Evolutionary conservation across 1,140 invertebrate genomes (phyloP).

Genomic region (Hesperophylax magnus): DNA sequence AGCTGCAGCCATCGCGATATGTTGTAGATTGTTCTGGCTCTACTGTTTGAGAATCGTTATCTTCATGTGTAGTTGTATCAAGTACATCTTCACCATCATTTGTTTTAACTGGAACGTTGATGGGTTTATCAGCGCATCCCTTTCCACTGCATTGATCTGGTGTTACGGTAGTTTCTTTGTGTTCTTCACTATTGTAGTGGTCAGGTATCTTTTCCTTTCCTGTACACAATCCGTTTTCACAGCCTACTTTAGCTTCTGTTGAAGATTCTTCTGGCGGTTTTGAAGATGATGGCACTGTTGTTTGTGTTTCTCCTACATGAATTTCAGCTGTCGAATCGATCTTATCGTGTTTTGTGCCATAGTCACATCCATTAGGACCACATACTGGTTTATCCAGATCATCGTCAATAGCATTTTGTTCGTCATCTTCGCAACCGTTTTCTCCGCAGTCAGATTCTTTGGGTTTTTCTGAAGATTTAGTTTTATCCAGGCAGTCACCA

Average conservation of each 20-base stretch:
- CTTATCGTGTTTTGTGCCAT: background rate
- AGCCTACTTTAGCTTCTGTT: slow-evolving; percentile 26
- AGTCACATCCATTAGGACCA: slow-evolving; percentile 40
- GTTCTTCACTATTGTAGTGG: background rate
- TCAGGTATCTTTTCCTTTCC: slow-evolving; percentile 3
- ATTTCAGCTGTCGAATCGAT: background rate
- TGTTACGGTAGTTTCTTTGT: background rate
- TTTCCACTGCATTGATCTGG: too few relatives aligned
- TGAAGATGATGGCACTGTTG: background rate
- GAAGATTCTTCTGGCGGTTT: slow-evolving; percentile 12
- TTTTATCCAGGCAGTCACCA: slow-evolving; percentile 33
- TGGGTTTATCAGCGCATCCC: too few relatives aligned
- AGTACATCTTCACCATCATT: too few relatives aligned
- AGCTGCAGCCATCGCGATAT: slow-evolving; percentile 18
- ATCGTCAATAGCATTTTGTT: slow-evolving; percentile 50
- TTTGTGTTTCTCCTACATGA: background rate
- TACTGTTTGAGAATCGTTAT: too few relatives aligned
- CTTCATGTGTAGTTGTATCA: too few relatives aligned
- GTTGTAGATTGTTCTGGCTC: background rate
- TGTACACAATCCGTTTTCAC: slow-evolving; percentile 14
- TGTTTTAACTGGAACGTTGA: too few relatives aligned
- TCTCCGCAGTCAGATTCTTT: slow-evolving; percentile 40
- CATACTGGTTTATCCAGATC: slow-evolving; percentile 48
- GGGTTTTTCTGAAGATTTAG: background rate
- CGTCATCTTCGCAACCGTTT: slow-evolving; percentile 52